Percentiles rank a stretch among this genome's conserved stretches.
phyloP scores from a whole-genome alignment of 2,113 vertebrate species.

The Sebastes schlegelii region DNA sequence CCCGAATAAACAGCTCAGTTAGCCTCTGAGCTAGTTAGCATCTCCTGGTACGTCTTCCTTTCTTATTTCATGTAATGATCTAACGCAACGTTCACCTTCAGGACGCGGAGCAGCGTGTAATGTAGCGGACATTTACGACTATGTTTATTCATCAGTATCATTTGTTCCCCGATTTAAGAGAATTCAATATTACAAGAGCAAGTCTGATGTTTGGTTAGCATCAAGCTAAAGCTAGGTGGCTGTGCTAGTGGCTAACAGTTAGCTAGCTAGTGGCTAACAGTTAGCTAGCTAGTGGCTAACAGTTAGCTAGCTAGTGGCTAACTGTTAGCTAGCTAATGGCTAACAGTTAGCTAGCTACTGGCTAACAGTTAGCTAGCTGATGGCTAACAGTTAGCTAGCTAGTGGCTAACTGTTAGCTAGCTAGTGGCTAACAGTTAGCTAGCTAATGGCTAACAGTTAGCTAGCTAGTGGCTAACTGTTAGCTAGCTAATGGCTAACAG shows the following conservation, averaged over 20 bases:
- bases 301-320: too few species aligned
- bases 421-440: too few species aligned
- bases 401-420: too few species aligned
- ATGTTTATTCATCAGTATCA: not conserved
- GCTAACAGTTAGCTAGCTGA: too few species aligned
- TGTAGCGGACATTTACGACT: not conserved
- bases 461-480: too few species aligned
- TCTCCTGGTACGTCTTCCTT: slow-evolving; percentile 47
- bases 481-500: too few species aligned
- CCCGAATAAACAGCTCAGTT: slow-evolving; percentile 49
- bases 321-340: too few species aligned
- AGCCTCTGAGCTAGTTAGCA: slow-evolving; percentile 53
- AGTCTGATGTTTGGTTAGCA: slow-evolving; percentile 47
- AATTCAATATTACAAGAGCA: not conserved
- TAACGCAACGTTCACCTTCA: not conserved
- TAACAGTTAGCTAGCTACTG: too few species aligned
- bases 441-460: too few species aligned
- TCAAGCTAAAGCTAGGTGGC: slow-evolving; percentile 31
- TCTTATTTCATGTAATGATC: not conserved
- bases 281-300: too few species aligned
- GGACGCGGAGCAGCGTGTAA: not conserved
- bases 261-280: not conserved
- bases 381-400: too few species aligned
- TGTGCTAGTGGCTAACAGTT: slow-evolving; percentile 23
- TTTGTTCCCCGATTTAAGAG: not conserved